These are phyloP conservation scores for Delia radicum DNA, from an alignment of 1,140 invertebrate genomes.

Conservation along the genomic window DNA sequence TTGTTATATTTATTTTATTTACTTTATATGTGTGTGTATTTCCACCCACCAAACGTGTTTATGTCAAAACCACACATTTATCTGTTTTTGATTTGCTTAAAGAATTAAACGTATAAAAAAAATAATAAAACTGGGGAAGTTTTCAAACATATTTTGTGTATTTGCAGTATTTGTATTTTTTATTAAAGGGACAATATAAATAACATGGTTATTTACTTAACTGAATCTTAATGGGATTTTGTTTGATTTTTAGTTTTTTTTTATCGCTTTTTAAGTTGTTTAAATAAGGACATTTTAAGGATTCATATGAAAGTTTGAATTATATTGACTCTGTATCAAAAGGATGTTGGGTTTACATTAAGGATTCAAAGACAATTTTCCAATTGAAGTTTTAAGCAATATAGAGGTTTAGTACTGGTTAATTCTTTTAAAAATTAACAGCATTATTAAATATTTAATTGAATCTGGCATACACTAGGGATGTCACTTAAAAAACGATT, in stretches of 20 bases:
- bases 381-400: no score
- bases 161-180: no score
- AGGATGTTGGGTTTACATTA: no score
- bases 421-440: no score
- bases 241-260: constrained; percentile 11
- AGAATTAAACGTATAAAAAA: constrained; percentile 21
- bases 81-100: constrained; percentile 54
- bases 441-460: no score
- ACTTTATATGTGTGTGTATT: background rate
- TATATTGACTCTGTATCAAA: no score
- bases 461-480: no score
- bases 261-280: background rate
- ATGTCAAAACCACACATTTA: constrained; percentile 52
- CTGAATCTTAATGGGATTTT: constrained; percentile 17
- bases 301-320: background rate
- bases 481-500: no score
- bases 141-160: no score
- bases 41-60: constrained; percentile 34
- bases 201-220: constrained; percentile 8
- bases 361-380: no score
- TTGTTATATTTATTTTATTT: background rate
- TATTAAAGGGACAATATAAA: background rate
- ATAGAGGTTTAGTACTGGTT: no score
- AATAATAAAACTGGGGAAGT: background rate
- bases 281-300: background rate